Percentiles rank a stretch among this genome's conserved stretches.
These are phyloP conservation scores for Suillia variegata DNA, from an alignment of 2,888 invertebrate genomes.

Conservation along the genomic window DNA sequence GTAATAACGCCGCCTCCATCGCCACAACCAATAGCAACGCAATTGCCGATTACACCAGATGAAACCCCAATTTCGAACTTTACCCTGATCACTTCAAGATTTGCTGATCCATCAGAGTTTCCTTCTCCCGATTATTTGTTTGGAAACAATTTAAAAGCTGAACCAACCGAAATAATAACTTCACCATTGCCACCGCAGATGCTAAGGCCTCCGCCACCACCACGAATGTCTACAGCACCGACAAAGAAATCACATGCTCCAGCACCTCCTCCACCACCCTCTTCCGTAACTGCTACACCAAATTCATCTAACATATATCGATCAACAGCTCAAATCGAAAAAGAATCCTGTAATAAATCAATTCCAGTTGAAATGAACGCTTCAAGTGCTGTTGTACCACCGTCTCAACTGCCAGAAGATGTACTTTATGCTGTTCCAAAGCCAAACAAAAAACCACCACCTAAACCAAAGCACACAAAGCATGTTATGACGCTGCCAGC, in stretches of 20 bases:
- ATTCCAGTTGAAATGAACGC: not conserved
- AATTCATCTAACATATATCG: slow-evolving; percentile 7
- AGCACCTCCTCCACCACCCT: slow-evolving; percentile 18
- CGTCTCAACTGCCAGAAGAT: not conserved
- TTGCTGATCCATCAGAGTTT: slow-evolving; percentile 25
- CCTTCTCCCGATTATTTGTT: slow-evolving; percentile 21
- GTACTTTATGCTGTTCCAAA: no score
- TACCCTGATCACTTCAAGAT: slow-evolving; percentile 13
- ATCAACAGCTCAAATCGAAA: slow-evolving; percentile 5
- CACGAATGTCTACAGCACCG: slow-evolving; percentile 11
- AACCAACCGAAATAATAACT: not conserved
- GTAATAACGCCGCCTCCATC: slow-evolving; percentile 36
- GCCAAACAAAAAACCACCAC: no score
- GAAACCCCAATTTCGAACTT: slow-evolving; percentile 12
- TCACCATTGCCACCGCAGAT: slow-evolving; percentile 15
- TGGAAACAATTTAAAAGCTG: not conserved
- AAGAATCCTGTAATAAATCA: not conserved
- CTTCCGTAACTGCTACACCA: slow-evolving; percentile 8
- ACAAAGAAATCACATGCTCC: slow-evolving; percentile 6
- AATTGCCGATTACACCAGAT: not conserved
- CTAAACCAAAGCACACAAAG: no score
- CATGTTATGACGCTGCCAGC: no score
- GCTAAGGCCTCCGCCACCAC: slow-evolving; percentile 17
- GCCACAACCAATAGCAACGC: slow-evolving; percentile 24
- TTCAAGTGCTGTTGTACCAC: not conserved